These are phyloP conservation scores for Metalampra italica DNA, from an alignment of 2,888 invertebrate species.

Conservation along the genomic window DNA sequence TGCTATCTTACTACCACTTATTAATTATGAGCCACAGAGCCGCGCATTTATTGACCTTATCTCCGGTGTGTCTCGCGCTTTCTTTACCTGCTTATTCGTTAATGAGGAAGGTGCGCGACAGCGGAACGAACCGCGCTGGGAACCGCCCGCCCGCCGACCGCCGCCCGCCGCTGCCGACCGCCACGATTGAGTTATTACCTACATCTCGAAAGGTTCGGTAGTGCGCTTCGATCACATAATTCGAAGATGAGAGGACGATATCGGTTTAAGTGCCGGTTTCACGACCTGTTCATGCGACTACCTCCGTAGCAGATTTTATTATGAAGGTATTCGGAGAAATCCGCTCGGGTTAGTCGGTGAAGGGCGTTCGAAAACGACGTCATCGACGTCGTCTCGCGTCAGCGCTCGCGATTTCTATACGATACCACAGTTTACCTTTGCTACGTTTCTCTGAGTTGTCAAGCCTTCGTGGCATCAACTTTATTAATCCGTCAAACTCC, in stretches of 20 bases:
- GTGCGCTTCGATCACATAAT: constrained; percentile 18
- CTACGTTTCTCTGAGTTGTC: background rate
- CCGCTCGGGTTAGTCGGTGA: constrained; percentile 13
- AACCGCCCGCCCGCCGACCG: constrained; percentile 27
- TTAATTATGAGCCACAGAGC: constrained; percentile 63
- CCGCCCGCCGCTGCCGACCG: constrained; percentile 12
- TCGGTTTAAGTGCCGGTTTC: too few species aligned
- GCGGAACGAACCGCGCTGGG: constrained; percentile 53
- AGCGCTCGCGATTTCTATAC: constrained; percentile 22
- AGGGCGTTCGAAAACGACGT: constrained; percentile 21
- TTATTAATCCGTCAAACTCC: too few species aligned
- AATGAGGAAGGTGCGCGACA: constrained; percentile 52
- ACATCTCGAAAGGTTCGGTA: constrained; percentile 19
- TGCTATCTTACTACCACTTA: constrained; percentile 53
- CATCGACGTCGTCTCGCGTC: constrained; percentile 21
- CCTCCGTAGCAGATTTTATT: background rate
- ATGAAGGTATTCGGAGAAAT: background rate
- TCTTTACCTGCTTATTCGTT: constrained; percentile 53
- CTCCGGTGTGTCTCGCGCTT: constrained; percentile 65
- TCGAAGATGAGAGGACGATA: constrained; percentile 8
- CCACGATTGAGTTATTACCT: constrained; percentile 29
- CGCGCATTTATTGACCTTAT: constrained; percentile 73
- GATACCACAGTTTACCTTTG: constrained; percentile 4
- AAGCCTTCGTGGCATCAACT: too few species aligned
- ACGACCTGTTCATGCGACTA: background rate